Base-by-base conservation (phyloP, 2,113 vertebrate genomes). In the Pollachius pollachius region DNA sequence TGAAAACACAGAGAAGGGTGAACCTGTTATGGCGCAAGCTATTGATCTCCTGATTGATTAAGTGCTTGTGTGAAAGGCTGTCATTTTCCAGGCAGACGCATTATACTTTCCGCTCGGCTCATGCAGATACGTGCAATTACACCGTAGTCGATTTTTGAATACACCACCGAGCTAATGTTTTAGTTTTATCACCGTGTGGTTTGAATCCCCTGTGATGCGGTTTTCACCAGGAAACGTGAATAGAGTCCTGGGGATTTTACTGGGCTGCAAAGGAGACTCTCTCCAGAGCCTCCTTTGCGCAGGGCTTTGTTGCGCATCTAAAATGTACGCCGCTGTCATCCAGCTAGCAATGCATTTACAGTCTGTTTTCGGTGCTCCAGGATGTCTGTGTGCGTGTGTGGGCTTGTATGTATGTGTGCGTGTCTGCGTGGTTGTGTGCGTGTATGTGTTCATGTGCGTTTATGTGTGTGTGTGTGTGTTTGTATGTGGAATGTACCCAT, bases 1-100 rank as follows among this genome's bases (percentile, higher is more conserved):
- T 79, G 79, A 82, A 84, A 73, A 83, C 75, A 79, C 65, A 69
- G 75, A 69, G 80, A 81, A 79, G 71, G 80, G 67, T 81, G 71
- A 81, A 70, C 69, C 77, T 81, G 41, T 48, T 85, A 81, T 78
- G 75, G 71, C 69, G 72, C 19, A 23, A 68, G 62, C 54, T 81
- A 89, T 88, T 83, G 88, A 89, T 88, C 80, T n/a, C 72, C 71
- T 58, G 62, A 70, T 78, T 84, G 81, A 85, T 84, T 76, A 76
- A 73, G 67, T 68, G 70, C 68, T 80, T 84, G 80, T 78, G 67
- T 74, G 41, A 85, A 72, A 68, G 79, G 64, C 71, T 75, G 81
- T 87, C 77, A 71, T 87, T 85, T 79, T 67, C 68, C 78, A 70
- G 65, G 65, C 70, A 77, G 76, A 78, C 68, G 72, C 54, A 73